Conservation (phyloP, 35 echinoderm and acorn worm genomes). For the Lytechinus pictus region DNA sequence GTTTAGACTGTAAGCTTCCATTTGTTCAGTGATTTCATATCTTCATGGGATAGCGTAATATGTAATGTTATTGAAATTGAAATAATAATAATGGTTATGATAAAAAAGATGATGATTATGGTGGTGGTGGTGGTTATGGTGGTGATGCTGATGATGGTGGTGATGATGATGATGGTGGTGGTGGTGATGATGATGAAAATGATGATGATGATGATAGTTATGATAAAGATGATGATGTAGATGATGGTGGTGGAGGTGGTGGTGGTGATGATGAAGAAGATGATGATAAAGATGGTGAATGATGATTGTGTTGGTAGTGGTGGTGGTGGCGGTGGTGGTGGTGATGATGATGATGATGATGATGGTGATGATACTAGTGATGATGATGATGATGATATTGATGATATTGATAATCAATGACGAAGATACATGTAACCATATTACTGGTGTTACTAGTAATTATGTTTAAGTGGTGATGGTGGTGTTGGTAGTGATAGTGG, state of each 20-base stretch:
- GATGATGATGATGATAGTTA: constrained; percentile 1
- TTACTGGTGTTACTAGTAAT: background rate
- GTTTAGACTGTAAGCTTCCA: background rate
- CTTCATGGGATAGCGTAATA: background rate
- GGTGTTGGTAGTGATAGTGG: too few relatives aligned
- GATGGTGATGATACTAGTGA: background rate
- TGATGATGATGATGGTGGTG: background rate
- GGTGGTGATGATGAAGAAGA: background rate
- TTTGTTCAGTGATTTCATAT: background rate
- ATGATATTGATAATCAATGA: background rate
- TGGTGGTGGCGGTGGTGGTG: background rate
- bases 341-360: background rate
- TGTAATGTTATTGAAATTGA: background rate
- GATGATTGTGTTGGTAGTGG: background rate
- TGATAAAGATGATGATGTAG: background rate
- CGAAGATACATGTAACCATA: background rate
- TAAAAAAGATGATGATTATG: background rate
- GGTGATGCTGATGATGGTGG: too few relatives aligned
- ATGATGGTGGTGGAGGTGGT: background rate
- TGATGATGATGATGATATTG: constrained; percentile 7
- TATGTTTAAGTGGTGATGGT: background rate
- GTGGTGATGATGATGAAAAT: background rate
- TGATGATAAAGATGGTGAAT: background rate
- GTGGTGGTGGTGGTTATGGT: too few relatives aligned
- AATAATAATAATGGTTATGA: background rate